These are phyloP conservation scores for Leucosticte australis DNA, from an alignment of 2,113 vertebrate genomes.

Conservation along the genomic window DNA sequence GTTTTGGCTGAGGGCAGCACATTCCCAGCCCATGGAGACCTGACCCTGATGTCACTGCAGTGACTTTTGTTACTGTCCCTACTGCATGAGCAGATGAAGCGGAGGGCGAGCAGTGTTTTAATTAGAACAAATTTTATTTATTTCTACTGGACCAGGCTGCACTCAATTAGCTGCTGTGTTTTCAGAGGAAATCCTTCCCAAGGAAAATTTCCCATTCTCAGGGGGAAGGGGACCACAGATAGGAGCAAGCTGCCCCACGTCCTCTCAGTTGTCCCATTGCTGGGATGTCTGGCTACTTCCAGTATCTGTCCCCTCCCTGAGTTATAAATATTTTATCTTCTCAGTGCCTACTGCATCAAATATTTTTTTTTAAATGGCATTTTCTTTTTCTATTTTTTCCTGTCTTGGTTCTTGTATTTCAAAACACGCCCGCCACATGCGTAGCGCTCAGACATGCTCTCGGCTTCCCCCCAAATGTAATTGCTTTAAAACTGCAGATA, in stretches of 20 bases:
- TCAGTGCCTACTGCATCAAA: constrained; percentile 12
- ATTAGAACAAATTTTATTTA: not conserved
- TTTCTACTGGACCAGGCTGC: not conserved
- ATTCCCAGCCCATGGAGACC: not conserved
- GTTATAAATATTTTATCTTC: constrained; percentile 56
- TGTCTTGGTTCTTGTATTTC: not conserved
- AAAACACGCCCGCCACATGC: not conserved
- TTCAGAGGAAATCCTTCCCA: not conserved
- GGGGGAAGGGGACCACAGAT: not conserved
- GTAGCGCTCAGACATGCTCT: constrained; percentile 20
- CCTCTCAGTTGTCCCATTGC: not conserved
- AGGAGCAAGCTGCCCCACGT: accelerated
- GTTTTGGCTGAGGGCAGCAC: not conserved
- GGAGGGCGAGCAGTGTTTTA: accelerated
- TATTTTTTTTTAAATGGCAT: not conserved
- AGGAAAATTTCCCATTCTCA: not conserved
- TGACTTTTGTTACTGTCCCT: not conserved
- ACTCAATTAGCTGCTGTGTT: not conserved
- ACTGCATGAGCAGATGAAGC: accelerated
- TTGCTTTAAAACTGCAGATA: constrained; percentile 71
- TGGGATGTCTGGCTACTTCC: not conserved
- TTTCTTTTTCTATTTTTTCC: not conserved
- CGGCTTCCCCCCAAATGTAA: constrained; percentile 64
- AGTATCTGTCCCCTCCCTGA: not conserved
- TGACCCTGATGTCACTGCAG: not conserved